These are phyloP conservation scores for Echinarachnius parma DNA, from an alignment of 53 echinoderm and acorn worm genomes.

Conservation along the genomic window DNA sequence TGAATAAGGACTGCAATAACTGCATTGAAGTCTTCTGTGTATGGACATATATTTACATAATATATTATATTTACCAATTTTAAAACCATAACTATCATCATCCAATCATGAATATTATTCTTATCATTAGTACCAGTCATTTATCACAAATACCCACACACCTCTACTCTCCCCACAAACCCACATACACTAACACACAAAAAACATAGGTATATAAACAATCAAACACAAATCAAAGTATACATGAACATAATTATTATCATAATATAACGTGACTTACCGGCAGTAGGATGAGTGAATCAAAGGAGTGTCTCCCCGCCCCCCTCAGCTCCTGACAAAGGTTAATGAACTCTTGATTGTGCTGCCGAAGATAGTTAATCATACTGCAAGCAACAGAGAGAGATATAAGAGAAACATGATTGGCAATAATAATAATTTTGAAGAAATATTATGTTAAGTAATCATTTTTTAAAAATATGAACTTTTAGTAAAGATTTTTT, in stretches of 20 bases:
- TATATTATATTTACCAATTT: no score
- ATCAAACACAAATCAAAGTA: no score
- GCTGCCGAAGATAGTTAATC: slow-evolving; percentile 59
- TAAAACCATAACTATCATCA: slow-evolving; percentile 15
- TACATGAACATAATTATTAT: background rate
- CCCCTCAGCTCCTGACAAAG: slow-evolving; percentile 72
- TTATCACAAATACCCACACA: background rate
- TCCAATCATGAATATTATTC: background rate
- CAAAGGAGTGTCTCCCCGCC: slow-evolving; percentile 77
- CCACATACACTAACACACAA: no score
- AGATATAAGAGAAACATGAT: no score
- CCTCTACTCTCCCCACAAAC: background rate
- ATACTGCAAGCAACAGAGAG: slow-evolving; percentile 37
- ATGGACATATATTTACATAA: no score
- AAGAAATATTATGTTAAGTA: no score
- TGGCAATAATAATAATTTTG: no score
- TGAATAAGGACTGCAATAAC: no score
- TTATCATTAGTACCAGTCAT: slow-evolving; percentile 19
- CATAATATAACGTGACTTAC: slow-evolving; percentile 54
- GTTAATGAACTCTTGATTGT: slow-evolving; percentile 69
- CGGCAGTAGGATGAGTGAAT: slow-evolving; percentile 77
- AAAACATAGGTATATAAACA: no score
- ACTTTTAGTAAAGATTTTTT: no score
- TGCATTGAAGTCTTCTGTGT: no score
- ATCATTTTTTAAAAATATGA: no score